phyloP scores from a whole-genome alignment of 2,888 invertebrate species.

The Timema cristinae region DNA sequence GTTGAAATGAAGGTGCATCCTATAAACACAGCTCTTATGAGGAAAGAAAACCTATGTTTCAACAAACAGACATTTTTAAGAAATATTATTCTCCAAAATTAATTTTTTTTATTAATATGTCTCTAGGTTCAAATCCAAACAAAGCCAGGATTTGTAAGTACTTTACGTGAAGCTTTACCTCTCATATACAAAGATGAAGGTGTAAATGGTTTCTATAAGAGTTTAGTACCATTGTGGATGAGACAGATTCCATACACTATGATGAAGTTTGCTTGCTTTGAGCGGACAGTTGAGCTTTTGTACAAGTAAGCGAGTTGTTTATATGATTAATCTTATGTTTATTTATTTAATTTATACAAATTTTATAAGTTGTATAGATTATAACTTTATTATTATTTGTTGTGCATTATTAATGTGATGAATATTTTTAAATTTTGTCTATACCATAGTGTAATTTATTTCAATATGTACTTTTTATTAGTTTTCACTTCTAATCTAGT shows the following conservation, averaged over 20 bases:
- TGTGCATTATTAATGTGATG: conserved; percentile 8
- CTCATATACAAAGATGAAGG: conserved; percentile 88
- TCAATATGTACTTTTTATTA: neutral
- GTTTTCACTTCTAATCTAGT: neutral
- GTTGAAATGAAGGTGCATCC: too few relatives aligned
- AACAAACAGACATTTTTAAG: neutral
- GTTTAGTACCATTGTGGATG: conserved; percentile 93
- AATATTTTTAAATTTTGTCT: too few relatives aligned
- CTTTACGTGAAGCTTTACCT: conserved; percentile 86
- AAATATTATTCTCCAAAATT: conserved; percentile 4
- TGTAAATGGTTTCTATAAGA: conserved; percentile 88
- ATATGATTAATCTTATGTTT: neutral
- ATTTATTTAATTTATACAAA: neutral
- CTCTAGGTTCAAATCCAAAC: conserved; percentile 87
- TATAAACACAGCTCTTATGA: too few relatives aligned
- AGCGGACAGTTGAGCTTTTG: conserved; percentile 88
- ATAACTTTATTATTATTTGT: neutral
- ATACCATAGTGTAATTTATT: too few relatives aligned
- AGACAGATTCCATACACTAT: conserved; percentile 99
- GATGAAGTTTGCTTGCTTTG: conserved; percentile 99
- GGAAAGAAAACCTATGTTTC: too few relatives aligned
- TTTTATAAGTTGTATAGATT: neutral
- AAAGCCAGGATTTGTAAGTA: conserved; percentile 85
- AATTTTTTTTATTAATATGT: conserved; percentile 10
- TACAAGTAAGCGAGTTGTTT: conserved; percentile 58